Evolutionary conservation across 1,140 invertebrate species (phyloP).

Genomic region (Platyscapa corneri): DNA sequence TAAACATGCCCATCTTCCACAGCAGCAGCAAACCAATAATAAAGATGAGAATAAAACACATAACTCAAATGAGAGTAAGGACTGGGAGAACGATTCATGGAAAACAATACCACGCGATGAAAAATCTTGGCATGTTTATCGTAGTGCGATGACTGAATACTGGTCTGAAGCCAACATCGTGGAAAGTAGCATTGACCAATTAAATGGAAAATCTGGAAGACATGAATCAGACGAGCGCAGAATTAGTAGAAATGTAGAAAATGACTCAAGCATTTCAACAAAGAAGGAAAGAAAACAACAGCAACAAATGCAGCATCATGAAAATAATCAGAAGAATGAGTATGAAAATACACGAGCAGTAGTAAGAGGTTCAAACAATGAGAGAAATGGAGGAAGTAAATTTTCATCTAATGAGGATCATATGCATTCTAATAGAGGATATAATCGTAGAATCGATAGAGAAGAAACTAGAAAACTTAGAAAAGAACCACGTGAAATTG

Average conservation of each 20-base stretch:
- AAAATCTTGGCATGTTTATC: slow-evolving; percentile 74
- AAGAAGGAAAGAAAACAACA: slow-evolving; percentile 58
- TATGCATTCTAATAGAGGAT: slow-evolving; percentile 39
- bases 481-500: slow-evolving; percentile 57
- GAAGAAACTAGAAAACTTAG: slow-evolving; percentile 41
- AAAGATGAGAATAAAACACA: slow-evolving; percentile 16
- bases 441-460: slow-evolving; percentile 33
- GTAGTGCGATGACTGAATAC: slow-evolving; percentile 73
- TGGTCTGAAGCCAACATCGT: slow-evolving; percentile 68
- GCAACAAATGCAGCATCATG: slow-evolving; percentile 18
- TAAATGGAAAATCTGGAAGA: slow-evolving; percentile 48
- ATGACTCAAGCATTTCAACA: slow-evolving; percentile 41
- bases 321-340: slow-evolving; percentile 55
- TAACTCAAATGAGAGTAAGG: slow-evolving; percentile 58
- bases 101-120: slow-evolving; percentile 72
- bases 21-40: slow-evolving; percentile 52
- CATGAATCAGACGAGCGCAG: slow-evolving; percentile 58
- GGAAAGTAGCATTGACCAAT: slow-evolving; percentile 58
- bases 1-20: slow-evolving; percentile 56
- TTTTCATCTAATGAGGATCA: slow-evolving; percentile 52
- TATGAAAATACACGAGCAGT: slow-evolving; percentile 47
- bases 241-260: slow-evolving; percentile 59
- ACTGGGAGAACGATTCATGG: slow-evolving; percentile 73
- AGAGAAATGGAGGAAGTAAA: slow-evolving; percentile 50
- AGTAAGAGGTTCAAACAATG: slow-evolving; percentile 45